These are phyloP conservation scores for Arrhamphus sclerolepis DNA, from an alignment of 2,797 vertebrate species.

Conservation along the genomic window DNA sequence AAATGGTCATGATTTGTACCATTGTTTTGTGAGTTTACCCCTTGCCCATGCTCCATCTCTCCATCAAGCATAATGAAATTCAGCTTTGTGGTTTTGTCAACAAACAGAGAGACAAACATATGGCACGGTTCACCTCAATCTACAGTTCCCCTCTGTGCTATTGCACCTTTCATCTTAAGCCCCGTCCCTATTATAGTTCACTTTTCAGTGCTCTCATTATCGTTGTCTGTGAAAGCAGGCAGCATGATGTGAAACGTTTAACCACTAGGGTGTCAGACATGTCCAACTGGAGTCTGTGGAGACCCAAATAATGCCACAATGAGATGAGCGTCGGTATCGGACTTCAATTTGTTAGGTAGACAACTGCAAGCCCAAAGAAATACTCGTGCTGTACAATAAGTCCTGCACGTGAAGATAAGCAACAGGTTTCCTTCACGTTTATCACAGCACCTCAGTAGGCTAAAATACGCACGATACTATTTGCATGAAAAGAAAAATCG, in stretches of 20 bases:
- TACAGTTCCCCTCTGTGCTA: conserved; percentile 13
- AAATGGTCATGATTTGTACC: neutral
- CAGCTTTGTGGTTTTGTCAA: neutral
- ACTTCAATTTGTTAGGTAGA: conserved; percentile 13
- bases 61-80: neutral
- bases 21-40: neutral
- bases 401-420: neutral
- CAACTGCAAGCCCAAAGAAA: neutral
- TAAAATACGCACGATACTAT: neutral
- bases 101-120: conserved; percentile 13
- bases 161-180: conserved; percentile 9
- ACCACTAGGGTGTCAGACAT: conserved; percentile 4
- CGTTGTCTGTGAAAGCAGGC: conserved; percentile 13
- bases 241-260: conserved; percentile 19
- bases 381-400: neutral
- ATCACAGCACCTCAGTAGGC: neutral
- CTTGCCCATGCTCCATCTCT: neutral
- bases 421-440: neutral
- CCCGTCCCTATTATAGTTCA: conserved; percentile 8
- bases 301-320: conserved; percentile 15
- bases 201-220: conserved; percentile 15
- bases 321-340: neutral
- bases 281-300: conserved; percentile 18
- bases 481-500: neutral
- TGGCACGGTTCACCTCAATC: conserved; percentile 2